phyloP scores from a whole-genome alignment of 2,888 invertebrate genomes.

The Acrobasis repandana region DNA sequence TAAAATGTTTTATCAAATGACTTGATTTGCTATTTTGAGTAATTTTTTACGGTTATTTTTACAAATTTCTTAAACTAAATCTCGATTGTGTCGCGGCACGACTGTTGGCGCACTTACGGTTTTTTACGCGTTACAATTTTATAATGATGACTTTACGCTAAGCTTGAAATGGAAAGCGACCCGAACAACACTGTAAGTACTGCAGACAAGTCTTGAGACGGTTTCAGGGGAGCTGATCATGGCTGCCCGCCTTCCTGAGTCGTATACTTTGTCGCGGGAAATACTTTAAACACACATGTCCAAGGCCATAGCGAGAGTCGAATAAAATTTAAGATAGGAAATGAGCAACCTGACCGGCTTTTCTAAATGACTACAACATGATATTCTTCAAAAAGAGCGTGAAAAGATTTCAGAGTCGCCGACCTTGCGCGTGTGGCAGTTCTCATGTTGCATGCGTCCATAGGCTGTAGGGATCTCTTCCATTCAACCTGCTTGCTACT shows the following conservation, averaged over 20 bases:
- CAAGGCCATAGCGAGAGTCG: too few relatives aligned
- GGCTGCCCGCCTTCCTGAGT: background rate
- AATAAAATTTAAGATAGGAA: too few relatives aligned
- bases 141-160: slow-evolving; percentile 75
- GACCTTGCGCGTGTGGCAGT: too few relatives aligned
- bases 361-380: too few relatives aligned
- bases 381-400: too few relatives aligned
- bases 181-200: slow-evolving; percentile 79
- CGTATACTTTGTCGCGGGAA: too few relatives aligned
- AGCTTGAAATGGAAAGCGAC: slow-evolving; percentile 78
- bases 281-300: too few relatives aligned
- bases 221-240: background rate
- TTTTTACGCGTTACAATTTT: slow-evolving; percentile 68
- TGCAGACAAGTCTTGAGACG: background rate
- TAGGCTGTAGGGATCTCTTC: too few relatives aligned
- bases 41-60: slow-evolving; percentile 77
- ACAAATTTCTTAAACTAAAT: slow-evolving; percentile 76
- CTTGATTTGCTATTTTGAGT: slow-evolving; percentile 77
- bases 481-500: too few relatives aligned
- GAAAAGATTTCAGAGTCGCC: too few relatives aligned
- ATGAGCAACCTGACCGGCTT: too few relatives aligned
- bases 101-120: slow-evolving; percentile 54
- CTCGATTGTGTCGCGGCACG: slow-evolving; percentile 74
- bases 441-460: too few relatives aligned
- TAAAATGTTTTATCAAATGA: slow-evolving; percentile 83